Evolutionary conservation across 2,888 invertebrate species (phyloP), one percentile per base, ranked within the genome.

Genomic region (Acleris laterana): DNA sequence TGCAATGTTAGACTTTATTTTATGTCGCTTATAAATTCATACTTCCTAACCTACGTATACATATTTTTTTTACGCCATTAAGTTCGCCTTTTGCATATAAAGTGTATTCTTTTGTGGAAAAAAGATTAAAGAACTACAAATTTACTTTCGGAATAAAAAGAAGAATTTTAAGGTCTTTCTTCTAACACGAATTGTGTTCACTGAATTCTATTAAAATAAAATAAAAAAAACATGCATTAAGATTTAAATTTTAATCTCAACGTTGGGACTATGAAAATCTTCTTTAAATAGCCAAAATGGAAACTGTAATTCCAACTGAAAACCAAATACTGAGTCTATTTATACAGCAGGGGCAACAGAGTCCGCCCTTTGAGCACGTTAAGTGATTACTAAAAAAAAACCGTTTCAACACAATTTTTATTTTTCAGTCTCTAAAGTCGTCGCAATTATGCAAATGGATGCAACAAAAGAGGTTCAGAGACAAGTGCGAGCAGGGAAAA

Each of bases 401-500:
- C 38, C 48, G 19, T 55, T 55, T 48, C 32, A 32, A 32, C 1
- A 28, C 28, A 28, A 28, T 9, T 28, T 28, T 28, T 9, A 9
- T 32, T 9, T 32, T 32, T 32, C 9, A 32, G 32, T 32, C 32
- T 32, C 7, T 20, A n/a, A 62, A 22, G 42, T 55, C n/a, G 50
- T 50, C 20, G 60, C 28, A 65, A 65, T 65, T 55, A 60, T 60
- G 64, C 55, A 65, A 65, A 65, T 65, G 64, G 64, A 50, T 60
- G 55, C 60, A 49, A 60, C 55, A 55, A 38, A 38, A 49, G 46
- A 38, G 22, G n/a, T 32, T 38, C 20, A 38, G 32, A 55, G 55
- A 48, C 62, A 55, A 55, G 62, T 13, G 13, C 22, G 32, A 32
- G 22, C 25, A 48, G 22, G 19, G 38, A 38, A 38, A 13, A 38